phyloP scores from a whole-genome alignment of 2,113 vertebrate genomes.

The Sigmodon hispidus region DNA sequence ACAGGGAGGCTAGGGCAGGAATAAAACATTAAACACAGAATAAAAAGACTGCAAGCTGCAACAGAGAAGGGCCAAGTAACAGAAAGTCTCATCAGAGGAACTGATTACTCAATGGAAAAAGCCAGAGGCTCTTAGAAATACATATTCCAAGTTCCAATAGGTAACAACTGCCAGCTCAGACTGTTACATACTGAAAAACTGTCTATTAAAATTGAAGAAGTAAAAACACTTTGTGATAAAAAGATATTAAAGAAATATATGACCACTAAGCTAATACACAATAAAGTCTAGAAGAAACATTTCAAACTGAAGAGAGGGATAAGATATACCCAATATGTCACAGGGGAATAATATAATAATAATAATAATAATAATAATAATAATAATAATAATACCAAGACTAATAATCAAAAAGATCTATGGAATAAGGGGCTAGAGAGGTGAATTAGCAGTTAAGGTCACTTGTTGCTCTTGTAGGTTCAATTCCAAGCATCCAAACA shows the following conservation, averaged over 20 bases:
- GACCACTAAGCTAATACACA: neutral
- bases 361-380: neutral
- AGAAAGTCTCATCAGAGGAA: neutral
- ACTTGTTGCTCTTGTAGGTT: neutral
- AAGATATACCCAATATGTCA: neutral
- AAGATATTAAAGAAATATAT: neutral
- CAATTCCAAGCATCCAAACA: neutral
- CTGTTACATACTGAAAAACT: neutral
- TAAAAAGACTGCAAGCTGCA: neutral
- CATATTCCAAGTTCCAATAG: neutral
- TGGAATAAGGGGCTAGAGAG: neutral
- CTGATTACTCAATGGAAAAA: neutral
- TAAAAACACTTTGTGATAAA: neutral
- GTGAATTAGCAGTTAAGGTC: too few relatives aligned
- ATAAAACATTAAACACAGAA: neutral
- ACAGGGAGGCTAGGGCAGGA: neutral
- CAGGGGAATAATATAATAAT: neutral
- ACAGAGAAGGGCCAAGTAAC: neutral
- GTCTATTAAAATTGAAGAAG: neutral
- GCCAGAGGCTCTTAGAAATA: neutral
- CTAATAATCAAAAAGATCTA: neutral
- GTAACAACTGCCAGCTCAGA: neutral
- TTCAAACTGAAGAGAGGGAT: neutral
- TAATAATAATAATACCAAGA: neutral
- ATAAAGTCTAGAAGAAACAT: neutral